Percentiles rank a stretch among this genome's conserved stretches.
phyloP scores from a whole-genome alignment of 2,888 invertebrate genomes.

The Dorcus hopei region DNA sequence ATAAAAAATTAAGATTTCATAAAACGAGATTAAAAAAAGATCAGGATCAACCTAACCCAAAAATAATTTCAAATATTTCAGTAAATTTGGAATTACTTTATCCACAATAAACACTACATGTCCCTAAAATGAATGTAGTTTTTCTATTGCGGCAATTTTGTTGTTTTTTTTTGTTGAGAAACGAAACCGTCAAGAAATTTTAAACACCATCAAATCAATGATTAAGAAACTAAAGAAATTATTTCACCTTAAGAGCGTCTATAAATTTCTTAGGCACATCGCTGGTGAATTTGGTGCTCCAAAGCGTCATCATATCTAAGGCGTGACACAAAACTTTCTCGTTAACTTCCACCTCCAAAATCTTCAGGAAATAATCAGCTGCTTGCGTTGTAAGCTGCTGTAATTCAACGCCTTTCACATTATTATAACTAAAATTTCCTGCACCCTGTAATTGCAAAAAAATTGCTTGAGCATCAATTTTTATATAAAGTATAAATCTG shows the following conservation, averaged over 20 bases:
- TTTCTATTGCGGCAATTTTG: no score
- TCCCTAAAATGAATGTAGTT: no score
- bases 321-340: slow-evolving; percentile 84
- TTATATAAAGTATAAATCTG: no score
- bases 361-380: slow-evolving; percentile 67
- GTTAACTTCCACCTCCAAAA: slow-evolving; percentile 85
- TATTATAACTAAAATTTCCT: slow-evolving; percentile 70
- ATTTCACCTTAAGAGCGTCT: slow-evolving; percentile 58
- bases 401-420: slow-evolving; percentile 58
- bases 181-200: no score
- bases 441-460: slow-evolving; percentile 55
- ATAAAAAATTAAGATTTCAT: no score
- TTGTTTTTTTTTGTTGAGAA: no score
- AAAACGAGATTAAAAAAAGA: no score
- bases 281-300: slow-evolving; percentile 68
- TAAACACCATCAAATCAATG: not conserved
- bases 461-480: not conserved
- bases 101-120: no score
- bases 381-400: slow-evolving; percentile 61
- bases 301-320: slow-evolving; percentile 75
- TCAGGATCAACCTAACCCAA: no score
- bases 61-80: no score
- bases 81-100: no score
- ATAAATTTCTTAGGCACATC: slow-evolving; percentile 64
- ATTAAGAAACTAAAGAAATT: not conserved